phyloP scores from a whole-genome alignment of 2,113 vertebrate species.

The Motacilla alba region DNA sequence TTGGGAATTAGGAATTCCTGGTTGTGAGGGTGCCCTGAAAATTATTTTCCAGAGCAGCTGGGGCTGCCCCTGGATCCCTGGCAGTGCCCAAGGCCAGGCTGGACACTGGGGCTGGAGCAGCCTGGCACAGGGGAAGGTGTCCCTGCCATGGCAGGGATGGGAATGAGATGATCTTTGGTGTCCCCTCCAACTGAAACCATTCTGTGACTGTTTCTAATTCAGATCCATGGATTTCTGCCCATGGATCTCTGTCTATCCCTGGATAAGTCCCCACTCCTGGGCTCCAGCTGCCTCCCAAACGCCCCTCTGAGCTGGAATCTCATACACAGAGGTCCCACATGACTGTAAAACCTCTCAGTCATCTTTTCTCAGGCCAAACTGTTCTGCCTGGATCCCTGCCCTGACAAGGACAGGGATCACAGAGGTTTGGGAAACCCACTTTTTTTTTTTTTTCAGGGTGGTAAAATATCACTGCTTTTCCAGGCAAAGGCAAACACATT shows the following conservation, averaged over 20 bases:
- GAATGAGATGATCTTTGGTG: fast-evolving
- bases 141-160: too few species aligned
- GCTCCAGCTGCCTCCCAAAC: neutral
- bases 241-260: neutral
- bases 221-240: neutral
- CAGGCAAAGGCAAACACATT: slow-evolving; percentile 1
- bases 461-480: neutral
- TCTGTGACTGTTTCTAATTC: neutral
- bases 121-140: too few species aligned
- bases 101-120: too few species aligned
- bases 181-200: too few species aligned
- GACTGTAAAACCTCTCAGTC: neutral
- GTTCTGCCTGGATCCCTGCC: neutral
- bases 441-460: neutral
- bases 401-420: neutral
- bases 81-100: too few species aligned
- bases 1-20: too few species aligned
- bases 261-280: neutral
- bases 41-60: too few species aligned
- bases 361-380: neutral
- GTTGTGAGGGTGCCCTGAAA: too few species aligned
- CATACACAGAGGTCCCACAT: neutral
- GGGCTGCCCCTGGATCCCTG: too few species aligned
- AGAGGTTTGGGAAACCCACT: neutral
- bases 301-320: neutral